Base-by-base conservation (phyloP, 1,140 invertebrate species). In the Pseudomyrmex flavicornis region DNA sequence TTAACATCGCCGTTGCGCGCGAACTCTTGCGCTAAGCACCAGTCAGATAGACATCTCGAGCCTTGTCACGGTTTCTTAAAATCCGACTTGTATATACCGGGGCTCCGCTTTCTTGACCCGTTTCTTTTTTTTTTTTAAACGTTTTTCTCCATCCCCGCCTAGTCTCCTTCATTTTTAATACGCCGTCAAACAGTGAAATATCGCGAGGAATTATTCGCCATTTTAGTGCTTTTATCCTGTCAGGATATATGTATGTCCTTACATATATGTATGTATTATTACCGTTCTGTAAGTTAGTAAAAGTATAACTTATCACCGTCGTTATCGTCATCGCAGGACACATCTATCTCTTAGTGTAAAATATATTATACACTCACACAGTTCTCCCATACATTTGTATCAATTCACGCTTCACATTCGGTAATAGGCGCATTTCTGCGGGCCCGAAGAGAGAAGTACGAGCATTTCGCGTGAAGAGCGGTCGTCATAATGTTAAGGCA, bases 41-140 rank as follows among this genome's bases (percentile, higher is more conserved):
- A 92, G 93, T 91, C 93, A 90, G 92, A 90, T 93, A 92, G 93
- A 93, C 93, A 92, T 94, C 93, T 93, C 91, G 87, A 92, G 92
- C 85, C 92, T 92, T 92, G 93, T 94, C 93, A 92, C 88, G 91
- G 90, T 92, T 92, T 93, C 92, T 93, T 92, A 93, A 93, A 93
- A 93, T 93, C 90, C 90, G 84, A 87, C 83, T 84, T 80, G 70
- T 86, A 35, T 35, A 82, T 85, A 46, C 58, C 44, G 35, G 56
- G 75, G 26, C 56, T 12, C 13, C 52, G 10, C n/a, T 59, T 44
- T 50, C 65, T 79, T 59, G 54, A 70, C 54, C 68, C 22, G 26
- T 80, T 70, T 66, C 54, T 54, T 35, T 35, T 35, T 35, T 35
- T 5, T 35, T 35, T 35, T 35, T 35, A 20, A 80, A 80, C 22